A percentile compares a stretch with the other conserved stretches of the same genome.
These are phyloP conservation scores for Rachycentron canadum DNA, from an alignment of 2,797 vertebrate genomes.

Conservation along the genomic window DNA sequence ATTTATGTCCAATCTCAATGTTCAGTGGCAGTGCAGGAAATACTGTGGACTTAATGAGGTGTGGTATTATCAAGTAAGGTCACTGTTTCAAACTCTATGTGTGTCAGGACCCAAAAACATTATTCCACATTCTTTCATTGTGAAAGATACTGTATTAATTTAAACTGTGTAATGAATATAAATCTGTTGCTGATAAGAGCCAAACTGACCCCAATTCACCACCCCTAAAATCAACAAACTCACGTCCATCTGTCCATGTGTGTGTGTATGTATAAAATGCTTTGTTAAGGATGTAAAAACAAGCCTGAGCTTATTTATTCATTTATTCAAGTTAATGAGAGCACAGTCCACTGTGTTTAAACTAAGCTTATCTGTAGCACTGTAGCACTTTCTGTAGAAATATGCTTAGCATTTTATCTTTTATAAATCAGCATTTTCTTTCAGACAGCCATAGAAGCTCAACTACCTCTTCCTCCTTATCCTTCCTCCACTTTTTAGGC, in stretches of 20 bases:
- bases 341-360: conserved; percentile 55
- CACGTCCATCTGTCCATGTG: background rate
- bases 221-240: conserved; percentile 21
- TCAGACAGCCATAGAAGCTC: background rate
- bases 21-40: background rate
- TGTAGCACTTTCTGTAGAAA: conserved; percentile 53
- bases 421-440: conserved; percentile 13
- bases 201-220: conserved; percentile 21
- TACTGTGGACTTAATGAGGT: background rate
- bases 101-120: conserved; percentile 20
- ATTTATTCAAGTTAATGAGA: conserved; percentile 56
- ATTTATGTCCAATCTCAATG: background rate
- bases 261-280: background rate
- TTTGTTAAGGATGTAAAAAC: conserved; percentile 49
- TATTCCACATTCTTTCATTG: background rate
- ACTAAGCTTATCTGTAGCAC: conserved; percentile 13
- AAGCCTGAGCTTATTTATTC: conserved; percentile 51
- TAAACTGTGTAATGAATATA: background rate
- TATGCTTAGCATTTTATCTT: conserved; percentile 4
- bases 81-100: background rate
- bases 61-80: too few relatives aligned
- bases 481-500: background rate
- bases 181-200: conserved; percentile 22
- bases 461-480: background rate
- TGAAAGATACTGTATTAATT: conserved; percentile 14